These are phyloP conservation scores for Parasteatoda lunata DNA, from an alignment of 2,888 invertebrate species.

Conservation along the genomic window DNA sequence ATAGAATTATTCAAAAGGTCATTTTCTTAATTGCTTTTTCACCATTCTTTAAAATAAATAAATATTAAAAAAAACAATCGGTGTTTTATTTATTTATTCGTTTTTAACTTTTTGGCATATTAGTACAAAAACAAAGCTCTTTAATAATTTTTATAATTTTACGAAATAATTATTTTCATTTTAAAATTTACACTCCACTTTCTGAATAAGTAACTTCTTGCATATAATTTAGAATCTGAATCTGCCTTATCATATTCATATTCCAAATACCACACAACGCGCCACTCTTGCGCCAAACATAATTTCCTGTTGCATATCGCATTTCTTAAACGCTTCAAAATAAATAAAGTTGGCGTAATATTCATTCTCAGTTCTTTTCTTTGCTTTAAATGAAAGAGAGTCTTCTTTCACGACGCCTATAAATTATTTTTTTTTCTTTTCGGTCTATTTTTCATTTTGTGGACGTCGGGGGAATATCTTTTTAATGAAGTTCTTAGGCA, in stretches of 20 bases:
- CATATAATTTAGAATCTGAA: no score
- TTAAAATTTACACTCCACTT: not conserved
- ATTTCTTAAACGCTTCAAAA: no score
- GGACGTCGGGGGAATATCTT: constrained; percentile 5
- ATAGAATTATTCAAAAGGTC: no score
- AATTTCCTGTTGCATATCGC: no score
- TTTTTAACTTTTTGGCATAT: no score
- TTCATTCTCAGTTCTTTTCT: constrained; percentile 7
- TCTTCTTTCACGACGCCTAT: constrained; percentile 30
- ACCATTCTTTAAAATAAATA: no score
- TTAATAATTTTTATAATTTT: no score
- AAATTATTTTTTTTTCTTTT: constrained; percentile 34
- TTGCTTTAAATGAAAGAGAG: constrained; percentile 30
- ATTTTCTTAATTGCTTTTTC: no score
- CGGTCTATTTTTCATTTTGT: constrained; percentile 15
- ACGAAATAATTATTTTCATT: not conserved
- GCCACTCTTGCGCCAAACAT: no score
- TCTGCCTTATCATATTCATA: not conserved
- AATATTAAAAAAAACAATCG: no score
- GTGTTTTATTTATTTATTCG: no score
- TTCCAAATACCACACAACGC: not conserved
- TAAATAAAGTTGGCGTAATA: not conserved
- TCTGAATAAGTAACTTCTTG: not conserved
- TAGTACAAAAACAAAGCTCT: no score
- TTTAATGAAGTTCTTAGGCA: constrained; percentile 56